Evolutionary conservation across 2,113 vertebrate species (phyloP), one percentile per base, ranked within the genome.

Genomic region (Helogale parvula): DNA sequence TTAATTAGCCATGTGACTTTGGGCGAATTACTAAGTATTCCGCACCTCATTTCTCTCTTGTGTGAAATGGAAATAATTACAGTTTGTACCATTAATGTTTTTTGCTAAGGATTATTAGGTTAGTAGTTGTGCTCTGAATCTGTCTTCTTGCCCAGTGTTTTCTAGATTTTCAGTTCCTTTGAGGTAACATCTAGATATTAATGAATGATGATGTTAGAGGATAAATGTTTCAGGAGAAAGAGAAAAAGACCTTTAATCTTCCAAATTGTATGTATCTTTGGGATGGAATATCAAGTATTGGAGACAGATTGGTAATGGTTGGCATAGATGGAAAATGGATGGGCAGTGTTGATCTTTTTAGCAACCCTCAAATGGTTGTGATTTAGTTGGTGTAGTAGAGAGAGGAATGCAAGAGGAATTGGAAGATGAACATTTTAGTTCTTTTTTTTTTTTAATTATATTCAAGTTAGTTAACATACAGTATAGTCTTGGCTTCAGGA

Each of bases 111-210:
- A 50, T 72, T 82, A 68, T 76, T 65, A 69, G 91, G 23, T 81
- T 45, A 85, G 35, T 54, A 4, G n/a, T 76, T 95, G 19, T 96
- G 45, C 52, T 90, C 66, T 68, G 50, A 92, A 76, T 94, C n/a
- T 96, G 15, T 57, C 45, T 80, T 95, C 66, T 96, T 87, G 57
- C 25, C 23, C 50, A 83, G 0, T 69, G 33, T 90, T 96, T 84
- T 83, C 50, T 69, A 60, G 71, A 76, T 88, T 95, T 97, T 29
- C 69, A 47, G 5, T 91, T 91, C 60, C 45, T 57, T 90, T 89
- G 92, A 89, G 71, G 4, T 89, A 47, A 68, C 8, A 57, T n/a
- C 29, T 80, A 35, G 15, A 7, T 95, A 71, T 69, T 96, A 82
- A 69, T 74, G 65, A 87, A 79, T 63, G 38, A 52, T 79, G 85